Conservation (phyloP, 2,888 invertebrate genomes). For the Cantharis rufa region DNA sequence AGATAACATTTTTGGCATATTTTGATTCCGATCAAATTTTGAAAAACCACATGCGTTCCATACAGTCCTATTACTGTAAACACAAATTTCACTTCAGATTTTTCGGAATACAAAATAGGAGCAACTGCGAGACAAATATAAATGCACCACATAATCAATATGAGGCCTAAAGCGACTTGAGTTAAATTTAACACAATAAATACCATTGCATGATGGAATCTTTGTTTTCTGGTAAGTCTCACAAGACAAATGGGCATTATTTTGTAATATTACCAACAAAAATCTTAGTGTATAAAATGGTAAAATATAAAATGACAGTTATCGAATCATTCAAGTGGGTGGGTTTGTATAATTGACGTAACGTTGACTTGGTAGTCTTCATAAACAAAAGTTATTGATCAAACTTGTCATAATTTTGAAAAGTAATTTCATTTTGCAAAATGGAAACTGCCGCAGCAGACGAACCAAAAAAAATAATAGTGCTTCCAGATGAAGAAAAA, state of each 20-base stretch:
- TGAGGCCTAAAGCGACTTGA: conserved; percentile 48
- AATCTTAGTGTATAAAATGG: not conserved
- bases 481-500: conserved; percentile 39
- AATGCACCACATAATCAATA: conserved; percentile 46
- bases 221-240: conserved; percentile 42
- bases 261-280: not conserved
- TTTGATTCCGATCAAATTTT: conserved; percentile 51
- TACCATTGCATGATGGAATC: conserved; percentile 40
- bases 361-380: not conserved
- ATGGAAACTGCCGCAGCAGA: not conserved
- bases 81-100: conserved; percentile 51
- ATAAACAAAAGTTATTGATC: conserved; percentile 20
- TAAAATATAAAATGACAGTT: conserved; percentile 6
- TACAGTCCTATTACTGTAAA: conserved; percentile 51
- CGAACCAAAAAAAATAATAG: conserved; percentile 34
- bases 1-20: conserved; percentile 50
- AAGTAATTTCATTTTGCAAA: not conserved
- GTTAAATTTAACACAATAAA: conserved; percentile 46
- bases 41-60: conserved; percentile 49
- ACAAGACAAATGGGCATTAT: conserved; percentile 45
- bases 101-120: conserved; percentile 51
- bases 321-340: not conserved
- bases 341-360: not conserved
- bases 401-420: conserved; percentile 5
- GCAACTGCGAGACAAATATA: conserved; percentile 48